phyloP scores from a whole-genome alignment of 2,113 vertebrate genomes.

The Penelope pileata region DNA sequence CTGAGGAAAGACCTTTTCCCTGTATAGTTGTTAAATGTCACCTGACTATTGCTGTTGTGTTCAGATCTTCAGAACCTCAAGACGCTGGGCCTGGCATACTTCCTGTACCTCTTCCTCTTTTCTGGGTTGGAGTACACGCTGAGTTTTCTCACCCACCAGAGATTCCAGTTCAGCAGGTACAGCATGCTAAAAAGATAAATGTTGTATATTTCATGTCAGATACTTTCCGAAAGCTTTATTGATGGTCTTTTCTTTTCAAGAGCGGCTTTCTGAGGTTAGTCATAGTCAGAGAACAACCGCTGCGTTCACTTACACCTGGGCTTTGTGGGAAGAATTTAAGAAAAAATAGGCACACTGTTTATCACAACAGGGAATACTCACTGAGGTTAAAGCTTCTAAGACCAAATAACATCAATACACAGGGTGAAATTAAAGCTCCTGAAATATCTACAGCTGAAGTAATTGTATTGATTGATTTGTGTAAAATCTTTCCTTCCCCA shows the following conservation, averaged over 20 bases:
- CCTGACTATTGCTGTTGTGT: not conserved
- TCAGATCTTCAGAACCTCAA: slow-evolving; percentile 85
- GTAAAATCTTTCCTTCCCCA: not conserved
- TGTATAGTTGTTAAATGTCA: not conserved
- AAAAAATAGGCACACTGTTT: not conserved
- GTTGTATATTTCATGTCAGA: not conserved
- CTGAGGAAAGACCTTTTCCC: not conserved
- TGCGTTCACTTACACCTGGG: not conserved
- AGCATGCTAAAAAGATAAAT: not conserved
- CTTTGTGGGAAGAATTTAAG: not conserved
- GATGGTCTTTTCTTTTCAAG: not conserved
- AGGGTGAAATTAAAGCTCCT: not conserved
- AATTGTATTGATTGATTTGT: not conserved
- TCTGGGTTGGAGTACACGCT: slow-evolving; percentile 94
- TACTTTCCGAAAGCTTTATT: not conserved
- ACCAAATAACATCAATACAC: not conserved
- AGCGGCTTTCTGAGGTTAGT: not conserved
- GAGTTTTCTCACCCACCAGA: slow-evolving; percentile 94
- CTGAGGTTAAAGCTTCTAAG: not conserved
- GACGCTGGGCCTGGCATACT: slow-evolving; percentile 87
- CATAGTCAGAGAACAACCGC: not conserved
- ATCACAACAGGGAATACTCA: not conserved
- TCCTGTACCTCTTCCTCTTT: slow-evolving; percentile 95
- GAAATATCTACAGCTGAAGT: not conserved
- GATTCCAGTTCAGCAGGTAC: slow-evolving; percentile 94